Evolutionary conservation across 2,888 invertebrate genomes (phyloP).

Genomic region (Orthonychiurus folsomi): DNA sequence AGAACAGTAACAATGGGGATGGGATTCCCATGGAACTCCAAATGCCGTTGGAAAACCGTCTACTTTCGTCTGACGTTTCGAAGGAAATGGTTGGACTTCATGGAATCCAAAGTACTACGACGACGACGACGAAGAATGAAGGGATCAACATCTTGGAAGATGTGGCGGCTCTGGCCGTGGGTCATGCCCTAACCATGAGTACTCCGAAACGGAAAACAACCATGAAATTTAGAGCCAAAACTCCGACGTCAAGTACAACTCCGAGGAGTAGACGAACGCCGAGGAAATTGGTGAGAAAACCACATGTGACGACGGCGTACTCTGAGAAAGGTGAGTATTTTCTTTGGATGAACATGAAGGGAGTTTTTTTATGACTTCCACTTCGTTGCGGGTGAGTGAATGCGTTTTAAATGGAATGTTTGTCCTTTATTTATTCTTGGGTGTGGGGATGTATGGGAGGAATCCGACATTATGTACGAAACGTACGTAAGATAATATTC

Average conservation of each 20-base stretch:
- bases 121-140: not conserved
- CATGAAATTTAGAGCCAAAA: not conserved
- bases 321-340: conserved; percentile 29
- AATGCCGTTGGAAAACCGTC: too few relatives aligned
- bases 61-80: too few relatives aligned
- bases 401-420: too few relatives aligned
- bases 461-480: too few relatives aligned
- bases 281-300: conserved; percentile 30
- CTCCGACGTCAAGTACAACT: conserved; percentile 12
- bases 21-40: not conserved
- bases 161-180: conserved; percentile 10
- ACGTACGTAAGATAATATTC: too few relatives aligned
- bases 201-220: conserved; percentile 6
- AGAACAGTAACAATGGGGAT: not conserved
- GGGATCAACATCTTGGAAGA: conserved; percentile 8
- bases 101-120: too few relatives aligned
- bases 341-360: too few relatives aligned
- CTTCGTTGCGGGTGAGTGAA: too few relatives aligned
- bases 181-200: conserved; percentile 12
- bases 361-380: too few relatives aligned
- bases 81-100: too few relatives aligned
- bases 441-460: too few relatives aligned
- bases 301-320: conserved; percentile 33
- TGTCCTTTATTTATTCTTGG: too few relatives aligned
- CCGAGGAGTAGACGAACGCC: conserved; percentile 19